Evolutionary conservation across 2,113 vertebrate genomes (phyloP).

Genomic region (Felis chaus): DNA sequence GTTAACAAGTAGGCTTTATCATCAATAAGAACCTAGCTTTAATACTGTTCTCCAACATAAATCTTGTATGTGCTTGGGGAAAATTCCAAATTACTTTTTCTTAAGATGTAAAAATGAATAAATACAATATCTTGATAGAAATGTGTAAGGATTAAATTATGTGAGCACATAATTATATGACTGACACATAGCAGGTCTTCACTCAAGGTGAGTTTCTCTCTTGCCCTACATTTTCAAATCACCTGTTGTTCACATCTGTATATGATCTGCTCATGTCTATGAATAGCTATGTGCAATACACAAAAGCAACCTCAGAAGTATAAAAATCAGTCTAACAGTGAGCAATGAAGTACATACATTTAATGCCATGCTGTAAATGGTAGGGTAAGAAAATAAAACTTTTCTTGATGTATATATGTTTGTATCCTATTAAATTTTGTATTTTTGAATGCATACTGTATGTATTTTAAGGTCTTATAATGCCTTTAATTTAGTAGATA

Average conservation of each 20-base stretch:
- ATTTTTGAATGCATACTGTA: neutral
- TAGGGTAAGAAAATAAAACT: neutral
- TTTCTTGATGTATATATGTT: neutral
- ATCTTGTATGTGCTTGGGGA: neutral
- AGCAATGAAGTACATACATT: neutral
- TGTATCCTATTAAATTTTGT: neutral
- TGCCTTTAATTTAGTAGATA: neutral
- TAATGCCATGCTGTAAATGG: neutral
- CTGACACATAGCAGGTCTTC: neutral
- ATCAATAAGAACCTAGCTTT: neutral
- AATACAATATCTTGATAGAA: neutral
- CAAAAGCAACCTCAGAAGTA: neutral
- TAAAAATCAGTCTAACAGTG: neutral
- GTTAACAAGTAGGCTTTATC: neutral
- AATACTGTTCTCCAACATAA: neutral
- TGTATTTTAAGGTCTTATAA: neutral
- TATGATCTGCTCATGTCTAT: neutral
- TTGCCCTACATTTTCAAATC: neutral
- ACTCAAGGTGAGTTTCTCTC: neutral
- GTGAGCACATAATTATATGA: neutral
- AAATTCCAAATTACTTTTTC: neutral
- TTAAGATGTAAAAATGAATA: neutral
- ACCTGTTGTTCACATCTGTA: neutral
- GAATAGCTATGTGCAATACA: neutral
- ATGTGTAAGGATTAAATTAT: neutral